phyloP scores from a whole-genome alignment of 2,888 invertebrate genomes.

The Eupithecia vulgata region DNA sequence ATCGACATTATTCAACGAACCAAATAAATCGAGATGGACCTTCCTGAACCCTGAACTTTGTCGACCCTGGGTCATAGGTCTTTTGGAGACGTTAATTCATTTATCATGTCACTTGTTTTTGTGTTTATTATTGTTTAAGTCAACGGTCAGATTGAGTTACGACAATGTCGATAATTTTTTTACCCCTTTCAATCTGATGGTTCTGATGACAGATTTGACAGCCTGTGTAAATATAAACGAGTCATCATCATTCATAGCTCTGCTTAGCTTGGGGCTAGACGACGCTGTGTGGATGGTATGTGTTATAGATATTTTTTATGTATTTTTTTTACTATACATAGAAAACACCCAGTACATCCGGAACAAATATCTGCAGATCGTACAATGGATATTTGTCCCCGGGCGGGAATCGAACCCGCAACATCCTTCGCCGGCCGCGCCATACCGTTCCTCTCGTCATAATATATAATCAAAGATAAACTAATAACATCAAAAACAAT shows the following conservation, averaged over 20 bases:
- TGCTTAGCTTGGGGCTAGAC: too few species aligned
- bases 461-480: too few species aligned
- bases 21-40: conserved; percentile 34
- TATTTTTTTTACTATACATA: too few species aligned
- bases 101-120: conserved; percentile 1
- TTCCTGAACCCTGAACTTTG: conserved; percentile 38
- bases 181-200: neutral
- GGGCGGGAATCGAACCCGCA: too few species aligned
- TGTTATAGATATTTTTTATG: too few species aligned
- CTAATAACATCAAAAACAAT: too few species aligned
- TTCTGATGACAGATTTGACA: neutral
- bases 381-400: too few species aligned
- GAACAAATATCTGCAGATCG: too few species aligned
- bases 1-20: conserved; percentile 19
- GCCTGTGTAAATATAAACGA: neutral
- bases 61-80: neutral
- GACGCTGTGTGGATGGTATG: too few species aligned
- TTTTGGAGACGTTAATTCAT: conserved; percentile 8
- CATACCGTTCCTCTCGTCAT: too few species aligned
- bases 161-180: neutral
- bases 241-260: neutral
- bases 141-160: neutral
- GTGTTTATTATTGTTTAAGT: neutral
- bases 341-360: too few species aligned
- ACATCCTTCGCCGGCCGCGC: too few species aligned